Percentiles rank a stretch among this genome's conserved stretches.
phyloP scores from a whole-genome alignment of 2,888 invertebrate genomes.

The Mactromeris polynyma region DNA sequence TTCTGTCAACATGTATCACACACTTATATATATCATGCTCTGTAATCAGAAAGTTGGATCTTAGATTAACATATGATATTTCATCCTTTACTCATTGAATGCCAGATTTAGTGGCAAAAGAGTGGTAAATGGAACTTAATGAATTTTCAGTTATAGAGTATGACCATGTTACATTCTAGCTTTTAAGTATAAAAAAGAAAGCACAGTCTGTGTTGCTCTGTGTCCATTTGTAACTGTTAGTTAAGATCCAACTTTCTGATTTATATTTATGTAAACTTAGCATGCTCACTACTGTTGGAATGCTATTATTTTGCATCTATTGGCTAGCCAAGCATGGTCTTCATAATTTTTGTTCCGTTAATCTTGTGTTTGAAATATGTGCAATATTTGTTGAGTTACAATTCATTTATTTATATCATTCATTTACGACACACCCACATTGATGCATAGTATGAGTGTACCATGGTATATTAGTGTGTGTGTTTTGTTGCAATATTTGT shows the following conservation, averaged over 20 bases:
- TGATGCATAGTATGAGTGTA: background rate
- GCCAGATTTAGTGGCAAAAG: no score
- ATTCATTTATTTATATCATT: background rate
- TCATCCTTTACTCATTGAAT: no score
- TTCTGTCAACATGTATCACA: background rate
- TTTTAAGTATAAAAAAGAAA: no score
- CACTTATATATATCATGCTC: background rate
- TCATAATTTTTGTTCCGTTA: conserved; percentile 25
- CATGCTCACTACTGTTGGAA: conserved; percentile 5
- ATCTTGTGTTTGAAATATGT: conserved; percentile 20
- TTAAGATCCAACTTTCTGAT: background rate
- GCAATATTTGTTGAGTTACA: conserved; percentile 11
- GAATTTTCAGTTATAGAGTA: no score
- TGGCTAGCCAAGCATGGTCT: conserved; percentile 65
- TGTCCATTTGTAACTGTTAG: background rate
- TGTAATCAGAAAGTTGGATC: background rate
- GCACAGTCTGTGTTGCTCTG: no score
- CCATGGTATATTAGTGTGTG: conserved; percentile 4
- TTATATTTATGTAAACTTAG: background rate
- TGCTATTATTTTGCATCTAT: conserved; percentile 26
- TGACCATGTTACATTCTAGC: no score
- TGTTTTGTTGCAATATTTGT: background rate
- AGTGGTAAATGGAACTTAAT: no score
- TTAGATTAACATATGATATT: background rate
- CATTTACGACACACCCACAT: background rate